Percentiles rank a stretch among this genome's conserved stretches.
Conservation (phyloP, 1,140 invertebrate species). For the Drosophila lacertosa region DNA sequence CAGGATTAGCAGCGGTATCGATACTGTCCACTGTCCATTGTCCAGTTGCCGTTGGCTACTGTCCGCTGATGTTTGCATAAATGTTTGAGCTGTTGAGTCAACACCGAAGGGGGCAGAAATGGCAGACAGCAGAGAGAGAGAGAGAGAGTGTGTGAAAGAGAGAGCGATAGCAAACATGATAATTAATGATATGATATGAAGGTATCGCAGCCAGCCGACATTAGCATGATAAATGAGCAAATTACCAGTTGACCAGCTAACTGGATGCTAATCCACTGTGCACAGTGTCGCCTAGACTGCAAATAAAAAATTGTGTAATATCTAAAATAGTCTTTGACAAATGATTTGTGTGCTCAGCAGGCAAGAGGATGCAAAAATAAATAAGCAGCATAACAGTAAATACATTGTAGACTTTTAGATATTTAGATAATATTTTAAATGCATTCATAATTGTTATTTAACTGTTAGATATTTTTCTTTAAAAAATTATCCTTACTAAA, state of each 20-base stretch:
- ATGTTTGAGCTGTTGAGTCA: conserved; percentile 77
- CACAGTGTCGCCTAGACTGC: conserved; percentile 25
- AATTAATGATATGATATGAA: conserved; percentile 72
- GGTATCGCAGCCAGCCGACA: conserved; percentile 37
- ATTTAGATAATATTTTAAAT: too few species aligned
- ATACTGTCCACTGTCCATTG: conserved; percentile 5
- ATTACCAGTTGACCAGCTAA: conserved; percentile 31
- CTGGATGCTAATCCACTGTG: conserved; percentile 47
- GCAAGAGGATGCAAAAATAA: background rate
- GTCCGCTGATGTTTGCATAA: conserved; percentile 69
- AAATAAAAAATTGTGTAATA: conserved; percentile 65
- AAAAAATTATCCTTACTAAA: too few species aligned
- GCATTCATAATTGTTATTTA: too few species aligned
- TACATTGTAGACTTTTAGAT: too few species aligned
- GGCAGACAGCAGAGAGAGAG: background rate
- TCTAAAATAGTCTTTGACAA: conserved; percentile 32
- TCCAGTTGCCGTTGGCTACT: conserved; percentile 38
- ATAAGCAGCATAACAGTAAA: too few species aligned
- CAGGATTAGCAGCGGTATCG: conserved; percentile 31
- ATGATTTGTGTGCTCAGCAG: conserved; percentile 6
- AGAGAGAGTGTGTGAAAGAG: background rate
- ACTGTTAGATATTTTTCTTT: too few species aligned
- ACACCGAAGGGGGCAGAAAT: conserved; percentile 41
- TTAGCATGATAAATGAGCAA: conserved; percentile 76
- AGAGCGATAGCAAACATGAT: conserved; percentile 40